These are phyloP conservation scores for Drosophila busckii DNA, from an alignment of 1,140 invertebrate species.

Conservation along the genomic window DNA sequence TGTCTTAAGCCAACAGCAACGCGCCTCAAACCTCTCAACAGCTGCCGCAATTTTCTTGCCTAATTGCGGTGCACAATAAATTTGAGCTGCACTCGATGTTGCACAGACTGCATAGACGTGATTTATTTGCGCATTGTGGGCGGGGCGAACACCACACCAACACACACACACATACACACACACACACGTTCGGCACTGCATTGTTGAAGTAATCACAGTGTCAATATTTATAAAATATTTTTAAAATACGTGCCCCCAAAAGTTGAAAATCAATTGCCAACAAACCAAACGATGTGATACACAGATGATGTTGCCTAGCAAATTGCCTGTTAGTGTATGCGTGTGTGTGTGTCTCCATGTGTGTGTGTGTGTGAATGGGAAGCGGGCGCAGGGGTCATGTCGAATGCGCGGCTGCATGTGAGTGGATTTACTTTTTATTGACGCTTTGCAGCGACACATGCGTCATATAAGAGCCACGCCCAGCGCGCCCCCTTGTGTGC, in stretches of 20 bases:
- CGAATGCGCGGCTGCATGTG: too few relatives aligned
- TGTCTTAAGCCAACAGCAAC: too few relatives aligned
- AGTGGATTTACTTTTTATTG: conserved; percentile 59
- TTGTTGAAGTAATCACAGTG: conserved; percentile 35
- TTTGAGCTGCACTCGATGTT: too few relatives aligned
- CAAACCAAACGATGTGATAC: conserved; percentile 35
- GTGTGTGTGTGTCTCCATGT: not conserved
- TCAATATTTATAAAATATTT: conserved; percentile 77
- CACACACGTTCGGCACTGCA: too few relatives aligned
- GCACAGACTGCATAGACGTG: conserved; percentile 57
- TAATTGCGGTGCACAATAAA: conserved; percentile 52
- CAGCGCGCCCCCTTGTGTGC: not conserved
- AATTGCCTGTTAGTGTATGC: not conserved
- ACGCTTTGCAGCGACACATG: conserved; percentile 72
- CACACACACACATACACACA: too few relatives aligned
- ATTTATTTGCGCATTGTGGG: conserved; percentile 43
- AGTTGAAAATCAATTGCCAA: conserved; percentile 66
- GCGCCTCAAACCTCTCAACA: not conserved
- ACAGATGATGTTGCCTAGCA: conserved; percentile 36
- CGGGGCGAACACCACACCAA: too few relatives aligned
- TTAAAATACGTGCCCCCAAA: conserved; percentile 63
- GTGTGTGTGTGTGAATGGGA: conserved; percentile 8
- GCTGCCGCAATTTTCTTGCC: conserved; percentile 54
- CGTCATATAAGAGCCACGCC: conserved; percentile 28
- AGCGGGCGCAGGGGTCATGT: too few relatives aligned